phyloP scores from a whole-genome alignment of 2,888 invertebrate genomes.

The Sclerodermus sp. region DNA sequence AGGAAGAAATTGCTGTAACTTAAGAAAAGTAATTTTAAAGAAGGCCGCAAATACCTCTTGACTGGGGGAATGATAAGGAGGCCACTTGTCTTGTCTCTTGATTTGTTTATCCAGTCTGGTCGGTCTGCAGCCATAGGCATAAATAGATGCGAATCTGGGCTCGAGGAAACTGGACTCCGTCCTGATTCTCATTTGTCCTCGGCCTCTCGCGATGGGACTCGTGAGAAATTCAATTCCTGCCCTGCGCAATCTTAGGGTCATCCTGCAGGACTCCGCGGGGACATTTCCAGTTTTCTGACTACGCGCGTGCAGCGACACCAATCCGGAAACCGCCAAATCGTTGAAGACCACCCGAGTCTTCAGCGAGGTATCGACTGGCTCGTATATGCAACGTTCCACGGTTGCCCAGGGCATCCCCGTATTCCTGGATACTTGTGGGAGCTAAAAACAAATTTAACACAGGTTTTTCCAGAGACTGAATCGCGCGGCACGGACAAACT shows the following conservation, averaged over 20 bases:
- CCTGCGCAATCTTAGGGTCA: slow-evolving; percentile 75
- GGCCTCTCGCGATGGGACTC: slow-evolving; percentile 69
- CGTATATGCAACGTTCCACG: slow-evolving; percentile 76
- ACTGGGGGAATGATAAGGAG: slow-evolving; percentile 17
- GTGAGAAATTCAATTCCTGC: slow-evolving; percentile 78
- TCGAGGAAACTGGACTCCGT: slow-evolving; percentile 84
- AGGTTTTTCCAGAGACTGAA: not conserved
- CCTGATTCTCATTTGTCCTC: slow-evolving; percentile 72
- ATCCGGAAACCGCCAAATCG: slow-evolving; percentile 78
- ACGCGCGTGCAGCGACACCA: slow-evolving; percentile 64
- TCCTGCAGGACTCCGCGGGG: slow-evolving; percentile 68
- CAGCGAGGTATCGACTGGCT: slow-evolving; percentile 72
- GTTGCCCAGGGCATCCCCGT: slow-evolving; percentile 52
- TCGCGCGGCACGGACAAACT: too few relatives aligned
- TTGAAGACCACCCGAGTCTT: slow-evolving; percentile 78
- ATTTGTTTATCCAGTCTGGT: slow-evolving; percentile 45
- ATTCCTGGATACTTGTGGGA: slow-evolving; percentile 37
- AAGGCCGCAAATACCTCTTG: slow-evolving; percentile 27
- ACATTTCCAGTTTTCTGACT: slow-evolving; percentile 30
- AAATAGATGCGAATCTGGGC: slow-evolving; percentile 82
- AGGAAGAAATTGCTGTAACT: too few relatives aligned
- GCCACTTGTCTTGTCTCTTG: slow-evolving; percentile 48
- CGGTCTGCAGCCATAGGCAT: slow-evolving; percentile 78
- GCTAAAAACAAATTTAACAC: slow-evolving; percentile 21
- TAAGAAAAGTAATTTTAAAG: too few relatives aligned